Evolutionary conservation across 92 coral and sea anemone species (phyloP).

Genomic region (Siderastrea siderea): DNA sequence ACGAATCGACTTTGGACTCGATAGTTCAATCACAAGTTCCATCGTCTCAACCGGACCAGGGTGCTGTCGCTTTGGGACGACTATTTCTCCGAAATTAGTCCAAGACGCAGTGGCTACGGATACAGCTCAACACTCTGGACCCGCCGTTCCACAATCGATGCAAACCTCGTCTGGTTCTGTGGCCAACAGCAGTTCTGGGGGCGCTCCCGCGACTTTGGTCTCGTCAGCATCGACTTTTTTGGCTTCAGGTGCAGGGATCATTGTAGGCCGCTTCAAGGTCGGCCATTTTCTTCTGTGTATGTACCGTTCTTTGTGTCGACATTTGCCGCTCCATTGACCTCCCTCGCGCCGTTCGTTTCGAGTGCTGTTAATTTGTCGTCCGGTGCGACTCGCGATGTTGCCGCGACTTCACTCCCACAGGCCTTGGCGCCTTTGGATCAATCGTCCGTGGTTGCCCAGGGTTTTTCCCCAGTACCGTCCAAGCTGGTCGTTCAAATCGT

Average conservation of each 20-base stretch:
- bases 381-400: not conserved
- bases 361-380: not conserved
- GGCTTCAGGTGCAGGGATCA: not conserved
- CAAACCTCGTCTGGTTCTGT: not conserved
- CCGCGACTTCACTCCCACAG: not conserved
- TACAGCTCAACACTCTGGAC: not conserved
- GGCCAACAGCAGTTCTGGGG: not conserved
- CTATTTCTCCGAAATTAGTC: not conserved
- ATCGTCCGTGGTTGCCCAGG: no score
- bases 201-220: not conserved
- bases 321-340: not conserved
- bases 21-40: no score
- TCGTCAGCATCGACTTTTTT: not conserved
- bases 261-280: not conserved
- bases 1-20: no score
- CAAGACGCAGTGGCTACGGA: not conserved
- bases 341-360: not conserved
- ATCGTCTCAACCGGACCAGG: not conserved
- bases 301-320: not conserved
- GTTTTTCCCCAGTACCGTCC: no score
- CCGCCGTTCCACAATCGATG: not conserved
- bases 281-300: not conserved
- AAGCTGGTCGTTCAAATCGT: no score
- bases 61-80: not conserved
- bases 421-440: no score